phyloP scores from a whole-genome alignment of 2,113 vertebrate genomes.

The Nannospalax galili region DNA sequence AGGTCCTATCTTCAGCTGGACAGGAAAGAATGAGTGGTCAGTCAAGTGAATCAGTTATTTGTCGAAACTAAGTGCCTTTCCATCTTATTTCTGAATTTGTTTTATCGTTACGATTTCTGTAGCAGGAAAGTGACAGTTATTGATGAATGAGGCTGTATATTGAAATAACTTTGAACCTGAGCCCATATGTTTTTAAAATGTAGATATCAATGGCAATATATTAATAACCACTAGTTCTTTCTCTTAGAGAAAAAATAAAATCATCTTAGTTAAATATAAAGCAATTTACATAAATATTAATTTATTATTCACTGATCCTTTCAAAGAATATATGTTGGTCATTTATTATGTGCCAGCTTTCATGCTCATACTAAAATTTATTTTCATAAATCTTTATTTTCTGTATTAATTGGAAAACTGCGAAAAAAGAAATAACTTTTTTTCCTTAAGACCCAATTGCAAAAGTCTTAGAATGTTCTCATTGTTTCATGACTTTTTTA shows the following conservation, averaged over 20 bases:
- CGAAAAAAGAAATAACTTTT: not conserved
- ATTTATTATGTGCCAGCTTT: not conserved
- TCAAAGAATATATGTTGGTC: not conserved
- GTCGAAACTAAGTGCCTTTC: not conserved
- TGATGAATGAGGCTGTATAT: not conserved
- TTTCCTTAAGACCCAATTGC: not conserved
- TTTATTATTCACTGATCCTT: not conserved
- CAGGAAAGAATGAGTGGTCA: not conserved
- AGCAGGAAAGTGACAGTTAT: not conserved
- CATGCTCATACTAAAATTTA: not conserved
- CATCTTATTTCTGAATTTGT: not conserved
- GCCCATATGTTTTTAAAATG: not conserved
- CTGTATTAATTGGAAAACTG: not conserved
- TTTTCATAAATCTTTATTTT: not conserved
- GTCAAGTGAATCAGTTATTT: constrained; percentile 14
- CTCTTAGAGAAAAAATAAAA: not conserved
- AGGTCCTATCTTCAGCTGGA: not conserved
- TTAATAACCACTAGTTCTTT: not conserved
- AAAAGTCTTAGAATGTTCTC: not conserved
- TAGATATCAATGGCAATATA: not conserved
- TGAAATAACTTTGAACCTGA: not conserved
- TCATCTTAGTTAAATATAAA: constrained; percentile 5
- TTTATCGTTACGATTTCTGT: constrained; percentile 11
- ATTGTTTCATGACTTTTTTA: not conserved
- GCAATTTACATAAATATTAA: not conserved